Conservation (phyloP, 2,797 vertebrate species). For the Danio choprae region DNA sequence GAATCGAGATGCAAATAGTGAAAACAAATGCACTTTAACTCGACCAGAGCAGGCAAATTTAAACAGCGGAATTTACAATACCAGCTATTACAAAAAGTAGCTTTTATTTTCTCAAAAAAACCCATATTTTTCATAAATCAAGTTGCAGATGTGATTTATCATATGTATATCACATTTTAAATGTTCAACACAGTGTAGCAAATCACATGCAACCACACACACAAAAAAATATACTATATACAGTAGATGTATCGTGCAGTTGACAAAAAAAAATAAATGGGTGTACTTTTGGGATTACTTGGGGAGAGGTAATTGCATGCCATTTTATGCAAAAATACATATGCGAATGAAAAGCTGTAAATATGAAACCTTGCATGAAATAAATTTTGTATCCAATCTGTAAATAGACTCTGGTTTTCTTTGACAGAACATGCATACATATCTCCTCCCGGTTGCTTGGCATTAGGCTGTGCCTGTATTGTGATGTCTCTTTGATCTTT, state of each 20-base stretch:
- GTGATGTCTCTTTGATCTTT: conserved; percentile 70
- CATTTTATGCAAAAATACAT: conserved; percentile 95
- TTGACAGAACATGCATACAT: conserved; percentile 78
- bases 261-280: conserved; percentile 69
- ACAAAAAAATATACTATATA: conserved; percentile 69
- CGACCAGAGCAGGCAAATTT: conserved; percentile 40
- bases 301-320: conserved; percentile 97
- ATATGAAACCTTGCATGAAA: conserved; percentile 97
- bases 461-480: conserved; percentile 50
- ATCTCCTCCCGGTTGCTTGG: conserved; percentile 55
- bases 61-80: conserved; percentile 40
- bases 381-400: conserved; percentile 96
- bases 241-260: conserved; percentile 60
- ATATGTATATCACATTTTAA: conserved; percentile 82
- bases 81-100: conserved; percentile 66
- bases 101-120: conserved; percentile 69
- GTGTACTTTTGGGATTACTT: conserved; percentile 87
- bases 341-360: conserved; percentile 82
- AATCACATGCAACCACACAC: conserved; percentile 61
- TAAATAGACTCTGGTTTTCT: conserved; percentile 83
- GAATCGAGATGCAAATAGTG: conserved; percentile 49
- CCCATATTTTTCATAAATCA: conserved; percentile 70
- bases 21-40: conserved; percentile 60
- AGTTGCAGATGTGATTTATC: conserved; percentile 85
- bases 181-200: conserved; percentile 71